Evolutionary conservation across 64 coral and sea anemone species (phyloP).

Genomic region (Porites australiensis): DNA sequence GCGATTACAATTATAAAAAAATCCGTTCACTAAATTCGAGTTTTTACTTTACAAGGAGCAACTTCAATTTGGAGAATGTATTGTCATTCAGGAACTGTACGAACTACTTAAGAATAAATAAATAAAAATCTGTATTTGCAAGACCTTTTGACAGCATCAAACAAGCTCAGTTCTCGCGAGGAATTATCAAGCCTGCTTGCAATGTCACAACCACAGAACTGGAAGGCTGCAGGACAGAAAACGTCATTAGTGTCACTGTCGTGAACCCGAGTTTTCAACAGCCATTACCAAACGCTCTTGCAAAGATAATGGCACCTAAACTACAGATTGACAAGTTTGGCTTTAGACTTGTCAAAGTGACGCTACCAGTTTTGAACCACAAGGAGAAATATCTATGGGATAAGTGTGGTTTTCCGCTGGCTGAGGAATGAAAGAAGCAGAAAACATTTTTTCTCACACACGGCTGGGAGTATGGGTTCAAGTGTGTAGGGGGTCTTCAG

Average conservation of each 20-base stretch:
- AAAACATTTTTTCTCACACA: no score
- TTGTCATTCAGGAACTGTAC: constrained; percentile 16
- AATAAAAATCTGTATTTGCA: constrained; percentile 24
- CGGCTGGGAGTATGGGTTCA: no score
- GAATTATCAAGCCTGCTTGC: not conserved
- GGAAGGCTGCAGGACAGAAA: constrained; percentile 17
- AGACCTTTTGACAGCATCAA: not conserved
- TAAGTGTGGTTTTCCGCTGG: no score
- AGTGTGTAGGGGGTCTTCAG: not conserved
- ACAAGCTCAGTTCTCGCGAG: not conserved
- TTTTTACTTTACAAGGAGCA: no score
- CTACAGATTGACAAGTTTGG: constrained; percentile 21
- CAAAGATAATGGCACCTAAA: not conserved
- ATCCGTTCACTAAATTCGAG: no score
- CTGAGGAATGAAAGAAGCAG: no score
- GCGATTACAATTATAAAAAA: no score
- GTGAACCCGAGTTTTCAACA: not conserved
- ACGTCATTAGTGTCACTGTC: not conserved
- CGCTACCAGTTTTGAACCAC: not conserved
- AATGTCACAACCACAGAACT: not conserved
- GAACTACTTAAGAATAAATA: constrained; percentile 23
- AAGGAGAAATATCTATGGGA: not conserved
- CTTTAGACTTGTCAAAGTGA: not conserved
- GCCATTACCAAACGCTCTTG: not conserved
- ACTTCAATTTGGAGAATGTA: constrained; percentile 21